Percentiles rank a stretch among this genome's conserved stretches.
Conservation (phyloP, 2,113 vertebrate genomes). For the Paedocypris sp. region DNA sequence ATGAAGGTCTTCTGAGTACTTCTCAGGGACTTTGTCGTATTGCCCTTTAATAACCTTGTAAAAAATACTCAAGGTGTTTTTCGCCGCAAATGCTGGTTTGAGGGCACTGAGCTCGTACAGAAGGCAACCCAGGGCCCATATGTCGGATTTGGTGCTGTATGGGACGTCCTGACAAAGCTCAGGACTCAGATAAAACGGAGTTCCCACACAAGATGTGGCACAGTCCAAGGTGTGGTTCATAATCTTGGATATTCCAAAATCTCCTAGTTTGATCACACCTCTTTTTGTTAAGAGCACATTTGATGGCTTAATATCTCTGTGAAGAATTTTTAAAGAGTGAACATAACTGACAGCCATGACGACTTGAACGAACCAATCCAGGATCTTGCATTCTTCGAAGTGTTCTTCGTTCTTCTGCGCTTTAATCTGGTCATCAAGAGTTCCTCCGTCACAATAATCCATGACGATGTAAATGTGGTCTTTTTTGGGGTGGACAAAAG, state of each 20-base stretch:
- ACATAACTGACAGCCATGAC: slow-evolving; percentile 60
- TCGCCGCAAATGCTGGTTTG: slow-evolving; percentile 57
- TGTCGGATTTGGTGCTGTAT: slow-evolving; percentile 66
- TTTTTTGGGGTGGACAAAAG: slow-evolving; percentile 47
- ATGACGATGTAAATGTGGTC: slow-evolving; percentile 62
- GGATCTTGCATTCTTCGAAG: slow-evolving; percentile 51
- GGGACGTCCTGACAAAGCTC: slow-evolving; percentile 67
- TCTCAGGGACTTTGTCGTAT: slow-evolving; percentile 38
- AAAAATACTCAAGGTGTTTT: slow-evolving; percentile 60
- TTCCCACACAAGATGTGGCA: slow-evolving; percentile 69
- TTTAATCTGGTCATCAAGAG: slow-evolving; percentile 60
- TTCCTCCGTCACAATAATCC: slow-evolving; percentile 67
- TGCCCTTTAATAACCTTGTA: slow-evolving; percentile 62
- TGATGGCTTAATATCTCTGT: slow-evolving; percentile 69
- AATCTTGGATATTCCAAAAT: slow-evolving; percentile 69
- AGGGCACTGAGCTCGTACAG: slow-evolving; percentile 64
- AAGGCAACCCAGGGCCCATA: slow-evolving; percentile 70
- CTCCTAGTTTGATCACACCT: slow-evolving; percentile 62
- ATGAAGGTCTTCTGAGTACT: slow-evolving; percentile 49
- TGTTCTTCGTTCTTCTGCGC: slow-evolving; percentile 35
- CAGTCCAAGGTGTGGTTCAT: slow-evolving; percentile 61
- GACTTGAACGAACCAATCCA: slow-evolving; percentile 66
- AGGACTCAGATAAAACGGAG: slow-evolving; percentile 67
- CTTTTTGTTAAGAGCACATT: slow-evolving; percentile 65
- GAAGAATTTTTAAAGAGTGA: slow-evolving; percentile 59